Conservation (phyloP, 2,113 vertebrate species). For the Chionodraco myersi region DNA sequence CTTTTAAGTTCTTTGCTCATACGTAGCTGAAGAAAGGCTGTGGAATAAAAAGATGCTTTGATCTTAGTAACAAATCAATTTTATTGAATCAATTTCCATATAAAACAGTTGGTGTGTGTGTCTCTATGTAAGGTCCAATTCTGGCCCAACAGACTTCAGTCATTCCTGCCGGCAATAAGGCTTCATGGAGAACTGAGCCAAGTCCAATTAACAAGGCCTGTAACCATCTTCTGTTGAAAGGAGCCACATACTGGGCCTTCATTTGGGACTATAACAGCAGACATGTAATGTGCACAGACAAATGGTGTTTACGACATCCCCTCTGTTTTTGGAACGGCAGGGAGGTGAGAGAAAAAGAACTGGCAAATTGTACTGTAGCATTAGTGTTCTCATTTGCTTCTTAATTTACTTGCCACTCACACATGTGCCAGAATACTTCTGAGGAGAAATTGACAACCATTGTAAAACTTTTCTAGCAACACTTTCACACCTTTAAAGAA, state of each 20-base stretch:
- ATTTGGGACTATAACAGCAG: slow-evolving; percentile 71
- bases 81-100: slow-evolving; percentile 12
- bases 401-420: slow-evolving; percentile 38
- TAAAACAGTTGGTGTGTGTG: slow-evolving; percentile 24
- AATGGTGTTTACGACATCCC: slow-evolving; percentile 73
- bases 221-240: slow-evolving; percentile 76
- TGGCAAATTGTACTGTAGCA: slow-evolving; percentile 61
- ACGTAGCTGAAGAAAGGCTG: not conserved
- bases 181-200: slow-evolving; percentile 74
- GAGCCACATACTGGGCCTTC: slow-evolving; percentile 77
- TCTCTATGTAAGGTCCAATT: slow-evolving; percentile 50
- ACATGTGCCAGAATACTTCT: slow-evolving; percentile 16
- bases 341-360: slow-evolving; percentile 61
- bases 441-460: not conserved
- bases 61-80: slow-evolving; percentile 2
- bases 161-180: slow-evolving; percentile 72
- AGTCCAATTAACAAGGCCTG: slow-evolving; percentile 82
- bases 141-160: slow-evolving; percentile 64
- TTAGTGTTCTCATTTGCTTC: slow-evolving; percentile 47
- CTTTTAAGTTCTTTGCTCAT: not conserved
- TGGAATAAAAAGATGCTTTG: not conserved
- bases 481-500: slow-evolving; percentile 18
- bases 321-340: slow-evolving; percentile 65
- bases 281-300: slow-evolving; percentile 71
- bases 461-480: slow-evolving; percentile 9